Evolutionary conservation across 2,113 vertebrate genomes (phyloP).

Genomic region (Lophura nycthemera): DNA sequence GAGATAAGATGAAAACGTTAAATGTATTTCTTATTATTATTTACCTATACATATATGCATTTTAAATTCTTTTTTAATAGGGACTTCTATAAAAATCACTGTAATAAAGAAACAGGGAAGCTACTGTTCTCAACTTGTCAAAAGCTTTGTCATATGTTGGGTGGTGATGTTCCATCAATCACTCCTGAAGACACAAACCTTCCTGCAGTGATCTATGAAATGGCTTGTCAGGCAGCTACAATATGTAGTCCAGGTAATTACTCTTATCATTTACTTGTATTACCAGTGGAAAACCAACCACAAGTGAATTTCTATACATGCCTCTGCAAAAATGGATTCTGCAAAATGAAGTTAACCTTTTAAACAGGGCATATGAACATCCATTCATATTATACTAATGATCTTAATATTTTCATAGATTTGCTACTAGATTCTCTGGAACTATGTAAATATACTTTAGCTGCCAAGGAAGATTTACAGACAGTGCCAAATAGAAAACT

Average conservation of each 20-base stretch:
- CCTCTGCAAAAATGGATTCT: not conserved
- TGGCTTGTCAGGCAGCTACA: constrained; percentile 89
- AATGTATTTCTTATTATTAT: not conserved
- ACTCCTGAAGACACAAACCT: constrained; percentile 81
- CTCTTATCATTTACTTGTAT: not conserved
- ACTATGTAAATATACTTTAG: constrained; percentile 89
- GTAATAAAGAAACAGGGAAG: constrained; percentile 80
- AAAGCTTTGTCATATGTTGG: constrained; percentile 90
- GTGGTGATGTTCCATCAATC: constrained; percentile 84
- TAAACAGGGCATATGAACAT: not conserved
- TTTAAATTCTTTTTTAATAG: constrained; percentile 53
- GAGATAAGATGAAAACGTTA: not conserved
- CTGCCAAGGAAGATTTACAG: constrained; percentile 89
- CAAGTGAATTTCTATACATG: not conserved
- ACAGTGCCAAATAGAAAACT: constrained; percentile 94
- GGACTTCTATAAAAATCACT: constrained; percentile 86
- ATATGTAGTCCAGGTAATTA: constrained; percentile 88
- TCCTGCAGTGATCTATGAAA: constrained; percentile 83
- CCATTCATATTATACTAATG: not conserved
- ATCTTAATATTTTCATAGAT: constrained; percentile 78
- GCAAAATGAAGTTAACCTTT: not conserved
- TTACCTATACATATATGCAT: not conserved
- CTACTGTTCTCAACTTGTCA: constrained; percentile 86
- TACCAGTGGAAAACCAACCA: not conserved
- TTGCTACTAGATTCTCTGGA: constrained; percentile 90